Conservation (phyloP, 2,113 vertebrate species). For the Hippopotamus amphibius region DNA sequence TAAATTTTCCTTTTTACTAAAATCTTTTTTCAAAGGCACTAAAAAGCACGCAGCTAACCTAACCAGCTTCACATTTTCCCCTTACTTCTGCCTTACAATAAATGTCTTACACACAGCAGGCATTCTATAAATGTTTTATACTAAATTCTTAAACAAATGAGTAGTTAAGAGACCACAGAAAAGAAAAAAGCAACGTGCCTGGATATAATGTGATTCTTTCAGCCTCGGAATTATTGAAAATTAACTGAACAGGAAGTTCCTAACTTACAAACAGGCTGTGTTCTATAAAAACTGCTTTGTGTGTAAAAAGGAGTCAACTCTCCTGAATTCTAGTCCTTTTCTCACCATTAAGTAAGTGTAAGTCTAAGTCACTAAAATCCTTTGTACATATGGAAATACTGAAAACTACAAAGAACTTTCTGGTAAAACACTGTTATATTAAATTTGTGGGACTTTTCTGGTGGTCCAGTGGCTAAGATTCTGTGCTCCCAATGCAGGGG, state of each 20-base stretch:
- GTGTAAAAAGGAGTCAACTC: background rate
- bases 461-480: too few relatives aligned
- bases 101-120: background rate
- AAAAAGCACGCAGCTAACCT: background rate
- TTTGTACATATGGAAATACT: background rate
- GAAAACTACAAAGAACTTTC: background rate
- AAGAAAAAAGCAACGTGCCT: background rate
- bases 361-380: background rate
- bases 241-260: background rate
- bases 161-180: background rate
- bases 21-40: background rate
- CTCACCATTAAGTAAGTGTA: background rate
- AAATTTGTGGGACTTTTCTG: background rate
- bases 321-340: background rate
- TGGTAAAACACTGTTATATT: background rate
- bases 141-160: background rate
- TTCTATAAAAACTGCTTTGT: background rate
- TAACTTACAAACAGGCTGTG: background rate
- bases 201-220: background rate
- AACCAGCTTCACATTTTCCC: background rate
- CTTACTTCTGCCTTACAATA: background rate
- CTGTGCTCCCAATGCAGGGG: too few relatives aligned
- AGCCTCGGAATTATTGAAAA: background rate
- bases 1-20: conserved; percentile 6
- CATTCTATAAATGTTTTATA: background rate